Base-by-base conservation (phyloP, 2,888 invertebrate species). In the Caenorhabditis sinica region DNA sequence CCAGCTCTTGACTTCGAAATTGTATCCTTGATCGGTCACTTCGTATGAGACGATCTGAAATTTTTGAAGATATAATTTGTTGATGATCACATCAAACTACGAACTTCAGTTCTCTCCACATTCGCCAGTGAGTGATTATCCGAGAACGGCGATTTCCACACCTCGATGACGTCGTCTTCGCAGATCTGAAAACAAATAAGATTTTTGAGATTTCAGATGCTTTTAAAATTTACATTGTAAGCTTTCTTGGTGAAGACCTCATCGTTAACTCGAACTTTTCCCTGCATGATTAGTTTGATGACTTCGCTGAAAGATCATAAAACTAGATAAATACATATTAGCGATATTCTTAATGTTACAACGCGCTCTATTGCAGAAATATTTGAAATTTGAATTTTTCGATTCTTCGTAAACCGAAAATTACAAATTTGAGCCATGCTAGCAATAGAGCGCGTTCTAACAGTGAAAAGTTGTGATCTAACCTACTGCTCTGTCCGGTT, bases 241-340 rank as follows among this genome's bases (percentile, higher is more conserved):
- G 90, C 74, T 69, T 90, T 90, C 82, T 90, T 90, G 33, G 88
- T 89, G 58, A 73, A 73, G 25, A 88, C 86, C 49, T 90, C 89
- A 13, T 90, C 90, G 73, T 90, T 90, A 43, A 90, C 89, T 9
- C 89, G 77, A n/a, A 90, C 89, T 61, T 87, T 86, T 49, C 90
- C 90, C 25, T 83, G 82, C 51, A 86, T 56, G 28, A 90, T 79
- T 56, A 89, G 71, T 75, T 90, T 90, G 66, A 86, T 86, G 11
- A 89, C 85, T 82, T 88, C 86, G 13, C 90, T 90, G 77, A 60
- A 73, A 65, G 2, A n/a, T n/a, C n/a, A n/a, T n/a, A n/a, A n/a
- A n/a, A n/a, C n/a, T n/a, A n/a, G n/a, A n/a, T n/a, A n/a, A n/a
- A n/a, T n/a, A n/a, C n/a, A n/a, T n/a, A n/a, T n/a, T n/a, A n/a